phyloP scores from a whole-genome alignment of 2,888 invertebrate species.

The Bellardia bayeri region DNA sequence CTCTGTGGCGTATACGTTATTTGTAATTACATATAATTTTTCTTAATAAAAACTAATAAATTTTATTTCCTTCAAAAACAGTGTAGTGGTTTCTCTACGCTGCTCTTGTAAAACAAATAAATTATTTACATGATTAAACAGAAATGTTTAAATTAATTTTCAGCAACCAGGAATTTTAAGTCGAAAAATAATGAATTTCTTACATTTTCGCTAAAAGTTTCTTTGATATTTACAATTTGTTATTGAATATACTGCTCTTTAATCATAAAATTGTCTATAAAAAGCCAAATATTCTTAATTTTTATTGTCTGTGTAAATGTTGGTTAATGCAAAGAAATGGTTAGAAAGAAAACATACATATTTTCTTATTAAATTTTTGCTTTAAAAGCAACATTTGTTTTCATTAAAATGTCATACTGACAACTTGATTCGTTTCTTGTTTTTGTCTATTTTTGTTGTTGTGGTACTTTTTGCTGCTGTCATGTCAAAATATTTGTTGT shows the following conservation, averaged over 20 bases:
- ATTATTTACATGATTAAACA: constrained; percentile 48
- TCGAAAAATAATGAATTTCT: background rate
- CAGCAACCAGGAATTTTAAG: background rate
- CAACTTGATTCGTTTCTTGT: background rate
- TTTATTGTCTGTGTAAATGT: background rate
- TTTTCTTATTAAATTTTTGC: background rate
- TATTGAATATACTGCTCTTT: background rate
- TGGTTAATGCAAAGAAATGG: background rate
- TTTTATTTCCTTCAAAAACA: constrained; percentile 23
- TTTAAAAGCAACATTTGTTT: constrained; percentile 26
- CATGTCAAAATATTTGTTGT: constrained; percentile 23
- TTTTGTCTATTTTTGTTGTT: constrained; percentile 5
- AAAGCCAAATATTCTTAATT: constrained; percentile 1
- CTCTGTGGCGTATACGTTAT: constrained; percentile 38
- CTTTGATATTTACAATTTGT: background rate
- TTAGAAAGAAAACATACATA: constrained; percentile 1
- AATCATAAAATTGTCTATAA: constrained; percentile 34
- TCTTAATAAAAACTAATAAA: constrained; percentile 55
- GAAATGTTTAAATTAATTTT: constrained; percentile 42
- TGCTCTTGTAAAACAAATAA: constrained; percentile 25
- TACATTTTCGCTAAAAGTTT: background rate
- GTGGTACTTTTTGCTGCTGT: background rate
- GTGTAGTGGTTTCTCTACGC: background rate
- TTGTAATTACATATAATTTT: constrained; percentile 50
- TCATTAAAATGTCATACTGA: constrained; percentile 52